These are phyloP conservation scores for Megatriorchis doriae DNA, from an alignment of 2,113 vertebrate species.

Conservation along the genomic window DNA sequence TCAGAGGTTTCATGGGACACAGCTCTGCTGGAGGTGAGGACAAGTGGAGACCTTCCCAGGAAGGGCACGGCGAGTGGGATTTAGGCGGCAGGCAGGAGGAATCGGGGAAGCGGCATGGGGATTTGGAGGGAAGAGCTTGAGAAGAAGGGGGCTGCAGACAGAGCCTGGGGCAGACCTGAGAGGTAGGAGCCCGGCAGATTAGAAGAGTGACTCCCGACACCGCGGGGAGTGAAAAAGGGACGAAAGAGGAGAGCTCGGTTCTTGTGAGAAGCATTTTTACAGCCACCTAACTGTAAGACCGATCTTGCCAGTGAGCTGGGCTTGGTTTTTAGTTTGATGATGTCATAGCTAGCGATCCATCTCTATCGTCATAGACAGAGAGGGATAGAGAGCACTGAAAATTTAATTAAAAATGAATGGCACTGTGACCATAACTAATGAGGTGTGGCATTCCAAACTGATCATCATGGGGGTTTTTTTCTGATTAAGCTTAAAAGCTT, in stretches of 20 bases:
- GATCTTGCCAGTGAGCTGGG: background rate
- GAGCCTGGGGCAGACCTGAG: background rate
- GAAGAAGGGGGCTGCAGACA: background rate
- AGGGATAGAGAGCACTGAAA: background rate
- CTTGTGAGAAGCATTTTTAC: background rate
- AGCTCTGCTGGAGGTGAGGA: background rate
- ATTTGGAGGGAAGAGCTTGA: background rate
- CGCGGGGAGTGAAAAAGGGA: background rate
- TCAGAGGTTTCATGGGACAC: background rate
- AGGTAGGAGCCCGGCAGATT: background rate
- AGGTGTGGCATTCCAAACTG: background rate
- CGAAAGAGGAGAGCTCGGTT: background rate
- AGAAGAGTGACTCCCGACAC: background rate
- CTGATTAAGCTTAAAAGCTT: background rate
- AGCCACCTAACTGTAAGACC: background rate
- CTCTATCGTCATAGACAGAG: background rate
- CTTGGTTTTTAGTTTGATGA: background rate
- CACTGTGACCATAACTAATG: background rate
- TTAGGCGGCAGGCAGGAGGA: background rate
- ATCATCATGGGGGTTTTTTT: fast-evolving
- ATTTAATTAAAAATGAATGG: background rate
- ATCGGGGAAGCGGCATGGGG: background rate
- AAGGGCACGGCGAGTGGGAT: background rate
- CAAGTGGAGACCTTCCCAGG: background rate
- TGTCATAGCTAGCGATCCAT: background rate